Percentiles rank a stretch among this genome's conserved stretches.
Evolutionary conservation across 1,140 invertebrate species (phyloP).

Genomic region (Trichonephila inaurata): DNA sequence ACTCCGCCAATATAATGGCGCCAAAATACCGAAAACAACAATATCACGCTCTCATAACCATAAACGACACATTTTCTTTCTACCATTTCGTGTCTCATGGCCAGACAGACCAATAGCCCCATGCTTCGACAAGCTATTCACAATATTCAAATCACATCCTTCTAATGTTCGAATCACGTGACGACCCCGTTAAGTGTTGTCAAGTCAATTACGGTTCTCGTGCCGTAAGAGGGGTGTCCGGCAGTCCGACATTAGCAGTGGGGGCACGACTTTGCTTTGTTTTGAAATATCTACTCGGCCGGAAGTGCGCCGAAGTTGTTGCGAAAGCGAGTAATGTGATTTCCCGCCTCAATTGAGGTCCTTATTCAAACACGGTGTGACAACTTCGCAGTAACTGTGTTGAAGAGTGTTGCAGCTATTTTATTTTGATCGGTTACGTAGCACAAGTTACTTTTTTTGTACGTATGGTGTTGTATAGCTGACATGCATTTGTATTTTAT

Average conservation of each 20-base stretch:
- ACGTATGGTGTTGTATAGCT: too few relatives aligned
- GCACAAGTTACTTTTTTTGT: too few relatives aligned
- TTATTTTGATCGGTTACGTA: neutral
- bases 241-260: conserved; percentile 7
- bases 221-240: neutral
- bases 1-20: too few relatives aligned
- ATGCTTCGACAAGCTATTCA: neutral
- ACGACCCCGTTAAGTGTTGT: conserved; percentile 43
- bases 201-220: conserved; percentile 36
- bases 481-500: too few relatives aligned
- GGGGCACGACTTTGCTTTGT: conserved; percentile 14
- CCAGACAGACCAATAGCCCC: too few relatives aligned
- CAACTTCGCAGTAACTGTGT: conserved; percentile 27
- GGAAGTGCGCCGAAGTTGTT: neutral
- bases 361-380: conserved; percentile 11
- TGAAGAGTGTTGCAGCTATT: neutral
- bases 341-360: neutral
- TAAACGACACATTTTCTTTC: too few relatives aligned
- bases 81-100: too few relatives aligned
- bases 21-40: too few relatives aligned
- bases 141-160: conserved; percentile 62
- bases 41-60: too few relatives aligned
- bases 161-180: conserved; percentile 55
- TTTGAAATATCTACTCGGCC: conserved; percentile 8
- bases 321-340: neutral